These are phyloP conservation scores for Oscarella lobularis DNA, from an alignment of 37 sponge, comb jelly and placozoan species.

Conservation along the genomic window DNA sequence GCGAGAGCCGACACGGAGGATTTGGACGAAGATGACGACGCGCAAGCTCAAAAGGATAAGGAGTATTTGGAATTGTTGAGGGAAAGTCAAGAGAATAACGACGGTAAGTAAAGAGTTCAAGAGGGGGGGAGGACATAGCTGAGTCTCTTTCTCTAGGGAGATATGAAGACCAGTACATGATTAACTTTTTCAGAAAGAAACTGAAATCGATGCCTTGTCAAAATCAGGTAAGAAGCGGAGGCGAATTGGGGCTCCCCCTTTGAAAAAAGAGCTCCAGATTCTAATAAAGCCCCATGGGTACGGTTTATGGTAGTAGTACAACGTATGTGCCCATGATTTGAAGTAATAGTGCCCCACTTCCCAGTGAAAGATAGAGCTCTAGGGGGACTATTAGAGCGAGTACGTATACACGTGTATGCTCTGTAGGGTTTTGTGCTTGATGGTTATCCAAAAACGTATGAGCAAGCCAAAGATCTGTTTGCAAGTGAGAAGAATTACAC, in stretches of 20 bases:
- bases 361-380: background rate
- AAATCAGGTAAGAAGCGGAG: too few species aligned
- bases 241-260: too few species aligned
- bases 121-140: too few species aligned
- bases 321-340: too few species aligned
- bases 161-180: constrained; percentile 60
- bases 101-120: too few species aligned
- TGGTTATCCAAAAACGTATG: constrained; percentile 86
- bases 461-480: constrained; percentile 74
- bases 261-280: too few species aligned
- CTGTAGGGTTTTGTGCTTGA: constrained; percentile 71
- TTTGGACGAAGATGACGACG: constrained; percentile 64
- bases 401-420: background rate
- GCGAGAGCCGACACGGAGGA: constrained; percentile 42
- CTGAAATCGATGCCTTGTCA: constrained; percentile 84
- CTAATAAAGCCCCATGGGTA: too few species aligned
- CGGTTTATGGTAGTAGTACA: too few species aligned
- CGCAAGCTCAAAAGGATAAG: constrained; percentile 62
- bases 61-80: constrained; percentile 69
- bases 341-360: background rate
- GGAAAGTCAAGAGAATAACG: constrained; percentile 60
- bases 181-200: constrained; percentile 71
- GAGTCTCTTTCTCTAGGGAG: too few species aligned
- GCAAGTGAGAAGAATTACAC: constrained; percentile 30
- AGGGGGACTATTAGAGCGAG: background rate